phyloP scores from a whole-genome alignment of 1,140 invertebrate genomes.

The Magallana gigas region DNA sequence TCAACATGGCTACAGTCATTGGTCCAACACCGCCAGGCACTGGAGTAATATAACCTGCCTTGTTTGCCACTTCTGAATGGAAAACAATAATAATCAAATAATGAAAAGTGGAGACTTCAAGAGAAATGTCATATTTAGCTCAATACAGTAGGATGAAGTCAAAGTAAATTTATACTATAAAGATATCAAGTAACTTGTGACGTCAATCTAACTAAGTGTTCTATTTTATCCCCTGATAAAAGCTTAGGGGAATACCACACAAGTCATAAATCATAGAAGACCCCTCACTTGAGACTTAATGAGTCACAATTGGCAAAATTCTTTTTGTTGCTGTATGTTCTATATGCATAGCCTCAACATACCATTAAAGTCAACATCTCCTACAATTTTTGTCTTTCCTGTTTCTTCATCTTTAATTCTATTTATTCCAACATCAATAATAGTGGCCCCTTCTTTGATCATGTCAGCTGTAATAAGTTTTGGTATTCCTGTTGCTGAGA shows the following conservation, averaged over 20 bases:
- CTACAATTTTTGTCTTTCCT: conserved; percentile 88
- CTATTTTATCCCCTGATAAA: too few relatives aligned
- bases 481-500: conserved; percentile 89
- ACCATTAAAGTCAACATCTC: conserved; percentile 91
- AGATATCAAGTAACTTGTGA: too few relatives aligned
- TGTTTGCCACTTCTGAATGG: conserved; percentile 83
- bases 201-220: too few relatives aligned
- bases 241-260: too few relatives aligned
- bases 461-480: conserved; percentile 90
- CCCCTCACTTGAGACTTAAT: background rate
- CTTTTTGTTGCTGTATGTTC: too few relatives aligned
- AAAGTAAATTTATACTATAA: too few relatives aligned
- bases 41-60: conserved; percentile 94
- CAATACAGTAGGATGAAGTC: too few relatives aligned
- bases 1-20: conserved; percentile 98
- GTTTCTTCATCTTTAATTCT: conserved; percentile 83
- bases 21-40: conserved; percentile 97
- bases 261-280: too few relatives aligned
- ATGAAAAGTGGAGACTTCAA: background rate
- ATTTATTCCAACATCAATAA: conserved; percentile 94
- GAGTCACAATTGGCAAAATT: too few relatives aligned
- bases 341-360: background rate
- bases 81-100: background rate
- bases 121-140: background rate
- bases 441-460: conserved; percentile 91